Evolutionary conservation across 2,888 invertebrate genomes (phyloP), one percentile per base, ranked within the genome.

Genomic region (Tetheella fluctuosa): DNA sequence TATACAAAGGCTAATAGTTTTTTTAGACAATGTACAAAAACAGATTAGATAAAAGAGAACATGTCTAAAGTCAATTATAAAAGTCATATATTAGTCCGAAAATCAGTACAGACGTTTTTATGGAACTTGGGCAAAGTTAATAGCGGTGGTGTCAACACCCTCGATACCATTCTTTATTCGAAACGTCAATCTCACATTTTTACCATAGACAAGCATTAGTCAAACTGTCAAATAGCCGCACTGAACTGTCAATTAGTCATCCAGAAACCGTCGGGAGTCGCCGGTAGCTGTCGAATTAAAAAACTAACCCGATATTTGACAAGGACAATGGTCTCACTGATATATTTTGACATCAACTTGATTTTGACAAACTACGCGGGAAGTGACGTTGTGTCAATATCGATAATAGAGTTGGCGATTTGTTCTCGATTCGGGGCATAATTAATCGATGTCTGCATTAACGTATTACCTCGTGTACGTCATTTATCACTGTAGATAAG

Each of bases 161-260:
- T 78, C 77, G 81, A 81, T 79, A 77, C 70, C 73, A 73, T 66
- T 82, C 83, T 80, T 82, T 79, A 85, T 86, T 85, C 83, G 80
- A 83, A 83, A 30, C 80, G 79, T 83, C 85, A 77, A 85, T 81
- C 76, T 75, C 68, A 79, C 82, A 78, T 78, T 74, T 73, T 66
- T 61, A 60, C 73, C 80, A 84, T 85, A 85, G 84, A 79, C 81
- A 77, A 84, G 77, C 91, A 92, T 92, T 89, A 90, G 86, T 92
- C 91, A 91, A 89, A 78, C 85, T 89, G 91, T 91, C 92, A 87
- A 88, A 85, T 81, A 74, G 74, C 78, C 77, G 74, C 85, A 78
- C 80, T 71, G 79, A 84, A 84, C 88, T 89, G 91, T 91, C 89
- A 86, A 86, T 90, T 86, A 82, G 80, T 84, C 85, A 85, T 89